Base-by-base conservation (phyloP, 2,888 invertebrate species). In the Neoascia interrupta region DNA sequence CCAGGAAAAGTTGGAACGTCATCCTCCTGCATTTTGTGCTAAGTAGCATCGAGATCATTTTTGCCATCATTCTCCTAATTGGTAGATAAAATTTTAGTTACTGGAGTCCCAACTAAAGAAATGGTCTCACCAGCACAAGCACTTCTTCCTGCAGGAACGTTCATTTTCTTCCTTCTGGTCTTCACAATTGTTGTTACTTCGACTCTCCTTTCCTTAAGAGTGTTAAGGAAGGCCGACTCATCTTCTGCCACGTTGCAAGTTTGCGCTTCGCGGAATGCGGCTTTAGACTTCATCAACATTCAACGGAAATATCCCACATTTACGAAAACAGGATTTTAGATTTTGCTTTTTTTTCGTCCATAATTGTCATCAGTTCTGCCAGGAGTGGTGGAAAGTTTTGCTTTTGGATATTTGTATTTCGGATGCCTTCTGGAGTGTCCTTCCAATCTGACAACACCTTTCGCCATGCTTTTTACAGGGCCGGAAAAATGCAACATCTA, bases 381-480 rank as follows among this genome's bases (percentile, higher is more conserved):
- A 53, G 5, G 15, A 37, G 13, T 37, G 28, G 15, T 23, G 54
- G 39, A 15, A 54, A 39, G 6, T 26, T 26, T 53, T 37, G 18
- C 10, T 26, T 37, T 37, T 53, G 26, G 0, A 53, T 37, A 13
- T 53, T 53, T 2, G 26, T 53, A 37, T 37, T 13, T n/a, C 53
- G 53, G 6, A 45, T 45, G 0, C 53, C 15, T 3, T 53, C 10
- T 21, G 53, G 37, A 53, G 37, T 53, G 10, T 23, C 53, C 53
- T 53, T 53, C 37, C 37, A 37, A 1, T 53, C 53, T 39, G 54
- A 23, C 39, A 54, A 54, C 39, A 39, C 54, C 11, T 54, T 54
- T n/a, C 54, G 39, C 54, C 54, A 39, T 5, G 8, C 26, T 26
- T 5, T 26, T 26, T 26, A 5, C 5, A 26, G 4, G 16, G 28